phyloP scores from a whole-genome alignment of 2,113 vertebrate genomes.

The Psilopogon haemacephalus region DNA sequence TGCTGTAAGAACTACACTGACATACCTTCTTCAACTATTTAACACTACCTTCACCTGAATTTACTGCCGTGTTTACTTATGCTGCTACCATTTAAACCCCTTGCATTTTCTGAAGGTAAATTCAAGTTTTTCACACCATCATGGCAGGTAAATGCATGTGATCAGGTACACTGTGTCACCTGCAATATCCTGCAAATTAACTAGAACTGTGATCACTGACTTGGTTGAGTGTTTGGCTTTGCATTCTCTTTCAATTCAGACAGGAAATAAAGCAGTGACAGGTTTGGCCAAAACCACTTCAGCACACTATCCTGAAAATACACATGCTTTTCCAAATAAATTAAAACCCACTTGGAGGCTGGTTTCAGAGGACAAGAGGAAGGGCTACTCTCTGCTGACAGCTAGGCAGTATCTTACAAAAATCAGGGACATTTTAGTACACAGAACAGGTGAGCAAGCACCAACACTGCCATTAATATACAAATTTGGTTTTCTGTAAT shows the following conservation, averaged over 20 bases:
- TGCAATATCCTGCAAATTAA: not conserved
- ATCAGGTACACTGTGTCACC: not conserved
- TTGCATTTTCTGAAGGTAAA: not conserved
- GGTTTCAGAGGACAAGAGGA: not conserved
- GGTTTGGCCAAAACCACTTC: not conserved
- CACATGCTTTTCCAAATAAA: not conserved
- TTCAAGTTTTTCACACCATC: not conserved
- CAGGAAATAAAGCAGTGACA: not conserved
- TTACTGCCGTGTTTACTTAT: not conserved
- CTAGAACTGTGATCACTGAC: not conserved
- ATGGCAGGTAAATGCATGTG: not conserved
- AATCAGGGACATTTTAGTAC: not conserved
- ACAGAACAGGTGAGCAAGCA: not conserved
- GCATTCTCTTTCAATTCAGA: not conserved
- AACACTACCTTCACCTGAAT: not conserved
- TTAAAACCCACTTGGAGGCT: not conserved
- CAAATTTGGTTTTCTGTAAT: not conserved
- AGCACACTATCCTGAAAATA: not conserved
- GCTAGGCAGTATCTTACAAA: not conserved
- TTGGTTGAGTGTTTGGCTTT: not conserved
- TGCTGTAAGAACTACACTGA: not conserved
- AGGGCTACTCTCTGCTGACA: not conserved
- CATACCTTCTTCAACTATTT: not conserved
- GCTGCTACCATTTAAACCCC: not conserved
- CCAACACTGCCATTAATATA: not conserved